Evolutionary conservation across 2,797 vertebrate species (phyloP).

Genomic region (Cottoperca gobio): DNA sequence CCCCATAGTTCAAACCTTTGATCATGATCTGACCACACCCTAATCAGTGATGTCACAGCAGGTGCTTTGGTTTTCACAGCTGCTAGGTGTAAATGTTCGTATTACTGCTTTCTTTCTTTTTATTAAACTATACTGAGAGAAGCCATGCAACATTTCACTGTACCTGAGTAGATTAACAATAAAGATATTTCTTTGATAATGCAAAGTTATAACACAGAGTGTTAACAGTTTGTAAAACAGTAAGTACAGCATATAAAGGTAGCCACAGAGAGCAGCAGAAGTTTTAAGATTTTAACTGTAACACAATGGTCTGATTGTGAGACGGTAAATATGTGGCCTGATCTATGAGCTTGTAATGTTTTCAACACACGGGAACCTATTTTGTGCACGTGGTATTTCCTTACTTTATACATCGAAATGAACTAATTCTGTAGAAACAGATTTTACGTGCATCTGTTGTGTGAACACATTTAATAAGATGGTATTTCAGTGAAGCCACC

Average conservation of each 20-base stretch:
- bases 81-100: slow-evolving; percentile 4
- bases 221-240: too few species aligned
- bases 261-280: too few species aligned
- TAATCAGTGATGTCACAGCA: slow-evolving; percentile 8
- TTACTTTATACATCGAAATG: neutral
- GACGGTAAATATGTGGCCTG: neutral
- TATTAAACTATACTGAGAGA: too few species aligned
- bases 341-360: neutral
- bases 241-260: too few species aligned
- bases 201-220: too few species aligned
- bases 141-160: too few species aligned
- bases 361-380: neutral
- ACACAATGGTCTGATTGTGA: neutral
- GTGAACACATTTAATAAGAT: slow-evolving; percentile 4
- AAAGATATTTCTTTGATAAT: too few species aligned
- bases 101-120: too few species aligned
- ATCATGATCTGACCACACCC: neutral
- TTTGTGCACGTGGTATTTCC: neutral
- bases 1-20: neutral
- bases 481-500: neutral
- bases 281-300: neutral
- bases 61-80: neutral
- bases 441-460: slow-evolving; percentile 31
- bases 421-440: neutral
- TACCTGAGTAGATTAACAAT: too few species aligned